These are phyloP conservation scores for Naso thynnoides DNA, from an alignment of 2,797 vertebrate species.

Conservation along the genomic window DNA sequence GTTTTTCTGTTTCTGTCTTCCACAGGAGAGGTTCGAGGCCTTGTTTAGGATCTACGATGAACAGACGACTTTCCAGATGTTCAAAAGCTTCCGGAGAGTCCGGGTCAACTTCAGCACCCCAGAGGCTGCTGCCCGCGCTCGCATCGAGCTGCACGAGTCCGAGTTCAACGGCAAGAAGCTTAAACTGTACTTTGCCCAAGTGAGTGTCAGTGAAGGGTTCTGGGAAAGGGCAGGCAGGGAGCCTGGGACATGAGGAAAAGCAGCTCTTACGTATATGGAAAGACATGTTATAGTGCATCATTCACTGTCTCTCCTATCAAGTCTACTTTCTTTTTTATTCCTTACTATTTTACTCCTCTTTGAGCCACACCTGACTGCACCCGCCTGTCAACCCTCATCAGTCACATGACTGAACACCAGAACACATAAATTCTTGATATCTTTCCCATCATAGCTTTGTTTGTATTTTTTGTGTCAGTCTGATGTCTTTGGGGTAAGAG, in stretches of 20 bases:
- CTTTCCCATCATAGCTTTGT: background rate
- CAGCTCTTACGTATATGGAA: conserved; percentile 25
- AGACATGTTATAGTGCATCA: conserved; percentile 12
- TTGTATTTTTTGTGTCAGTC: background rate
- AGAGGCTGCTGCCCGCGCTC: conserved; percentile 93
- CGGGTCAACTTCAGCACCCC: conserved; percentile 97
- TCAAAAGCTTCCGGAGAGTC: conserved; percentile 97
- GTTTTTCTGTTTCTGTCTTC: conserved; percentile 9
- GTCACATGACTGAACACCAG: conserved; percentile 18
- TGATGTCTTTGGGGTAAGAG: background rate
- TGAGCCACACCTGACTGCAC: conserved; percentile 32
- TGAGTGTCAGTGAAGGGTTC: conserved; percentile 65
- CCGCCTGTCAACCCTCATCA: conserved; percentile 44
- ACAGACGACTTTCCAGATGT: conserved; percentile 94
- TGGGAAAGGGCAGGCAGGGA: conserved; percentile 34
- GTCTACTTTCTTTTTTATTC: conserved; percentile 1
- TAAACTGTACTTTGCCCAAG: conserved; percentile 97
- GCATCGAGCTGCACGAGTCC: conserved; percentile 94
- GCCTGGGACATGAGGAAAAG: conserved; percentile 16
- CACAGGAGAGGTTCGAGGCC: conserved; percentile 94
- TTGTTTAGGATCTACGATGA: conserved; percentile 94
- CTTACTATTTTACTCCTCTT: background rate
- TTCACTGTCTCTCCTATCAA: background rate
- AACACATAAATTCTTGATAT: conserved; percentile 19
- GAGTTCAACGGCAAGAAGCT: conserved; percentile 95